phyloP scores from a whole-genome alignment of 2,888 invertebrate species.

The Thera obeliscata region DNA sequence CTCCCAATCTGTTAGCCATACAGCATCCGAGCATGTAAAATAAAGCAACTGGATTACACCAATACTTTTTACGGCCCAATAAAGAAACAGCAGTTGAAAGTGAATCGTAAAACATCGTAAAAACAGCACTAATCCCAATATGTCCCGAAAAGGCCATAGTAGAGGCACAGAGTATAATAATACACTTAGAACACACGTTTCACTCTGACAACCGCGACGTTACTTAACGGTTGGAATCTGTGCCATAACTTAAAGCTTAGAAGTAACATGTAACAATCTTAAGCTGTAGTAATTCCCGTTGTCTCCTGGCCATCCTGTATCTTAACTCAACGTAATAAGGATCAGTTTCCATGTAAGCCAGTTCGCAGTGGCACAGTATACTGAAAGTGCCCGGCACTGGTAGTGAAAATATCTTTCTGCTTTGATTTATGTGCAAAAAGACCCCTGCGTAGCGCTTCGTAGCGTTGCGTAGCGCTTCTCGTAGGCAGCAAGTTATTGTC shows the following conservation, averaged over 20 bases:
- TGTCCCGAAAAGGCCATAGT: slow-evolving; percentile 69
- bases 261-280: background rate
- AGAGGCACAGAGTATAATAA: slow-evolving; percentile 50
- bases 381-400: background rate
- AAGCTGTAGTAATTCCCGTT: background rate
- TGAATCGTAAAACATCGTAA: slow-evolving; percentile 79
- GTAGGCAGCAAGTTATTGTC: slow-evolving; percentile 65
- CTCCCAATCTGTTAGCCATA: slow-evolving; percentile 33
- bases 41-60: slow-evolving; percentile 51
- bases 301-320: background rate
- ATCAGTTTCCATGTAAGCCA: slow-evolving; percentile 3
- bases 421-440: slow-evolving; percentile 82
- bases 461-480: slow-evolving; percentile 49
- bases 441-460: slow-evolving; percentile 62
- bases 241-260: background rate
- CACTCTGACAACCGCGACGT: background rate
- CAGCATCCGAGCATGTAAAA: slow-evolving; percentile 39
- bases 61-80: slow-evolving; percentile 63
- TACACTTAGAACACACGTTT: background rate
- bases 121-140: slow-evolving; percentile 77
- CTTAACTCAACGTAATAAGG: background rate
- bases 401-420: slow-evolving; percentile 74
- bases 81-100: slow-evolving; percentile 70
- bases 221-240: background rate
- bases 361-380: background rate